Base-by-base conservation (phyloP, 1,140 invertebrate genomes). In the Globodera rostochiensis region DNA sequence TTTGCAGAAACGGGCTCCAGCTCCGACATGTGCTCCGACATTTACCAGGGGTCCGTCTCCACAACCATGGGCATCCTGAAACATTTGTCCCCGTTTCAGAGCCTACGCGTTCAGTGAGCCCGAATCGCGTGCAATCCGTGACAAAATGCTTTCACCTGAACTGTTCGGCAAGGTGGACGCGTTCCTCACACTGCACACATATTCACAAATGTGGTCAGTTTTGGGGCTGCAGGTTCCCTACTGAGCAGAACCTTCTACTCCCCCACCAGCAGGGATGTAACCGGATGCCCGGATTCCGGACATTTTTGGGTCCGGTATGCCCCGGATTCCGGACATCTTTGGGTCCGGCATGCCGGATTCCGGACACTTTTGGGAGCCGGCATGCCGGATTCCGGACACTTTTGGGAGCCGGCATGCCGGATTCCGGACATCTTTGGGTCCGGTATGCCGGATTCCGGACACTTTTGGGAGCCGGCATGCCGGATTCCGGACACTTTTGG, bases 171-270 rank as follows among this genome's bases (percentile, higher is more conserved):
- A 89, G 70, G 76, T 90, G 19, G 89, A 89, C 76, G 88, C 88
- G 9, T 90, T 88, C 75, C 87, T 89, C 15, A 89, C 89, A 13
- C 76, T 89, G 13, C 88, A 89, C 79, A 90, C 88, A 3, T 89
- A 89, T 75, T 88, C 88, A 19, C 88, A 89, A 83, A 89, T 84
- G 80, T 84, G 73, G 82, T 69, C 15, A 78, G 57, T 46, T 64
- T 67, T 77, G 46, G 46, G 11, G 57, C 57, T 0, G 45, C 19
- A 36, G 64, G 25, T 57, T 45, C 64, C 21, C 53, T 21, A 8
- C 50, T 0, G 73, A 19, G 45, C 25, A 36, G 36, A 36, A 36
- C 2, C 36, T 36, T 36, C 36, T 36, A 36, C 36, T 78, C 25
- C 21, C 76, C 15, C 19, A 80, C 75, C 36, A 36, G 36, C 36